Percentiles rank a stretch among this genome's conserved stretches.
phyloP scores from a whole-genome alignment of 2,888 invertebrate genomes.

The Caprella mutica region DNA sequence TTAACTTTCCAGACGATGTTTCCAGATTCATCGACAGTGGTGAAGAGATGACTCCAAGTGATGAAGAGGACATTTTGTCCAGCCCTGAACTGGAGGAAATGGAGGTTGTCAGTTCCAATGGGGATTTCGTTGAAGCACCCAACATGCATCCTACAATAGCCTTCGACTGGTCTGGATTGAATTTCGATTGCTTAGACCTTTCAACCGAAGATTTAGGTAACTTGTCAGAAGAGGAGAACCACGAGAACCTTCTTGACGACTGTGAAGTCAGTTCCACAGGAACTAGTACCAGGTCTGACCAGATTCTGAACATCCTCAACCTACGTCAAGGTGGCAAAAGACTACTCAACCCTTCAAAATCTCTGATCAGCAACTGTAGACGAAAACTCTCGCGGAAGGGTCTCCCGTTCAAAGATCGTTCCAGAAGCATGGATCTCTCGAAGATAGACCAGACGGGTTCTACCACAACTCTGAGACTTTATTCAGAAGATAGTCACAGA shows the following conservation, averaged over 20 bases:
- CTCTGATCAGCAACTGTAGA: constrained; percentile 2
- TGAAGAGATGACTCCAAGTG: no score
- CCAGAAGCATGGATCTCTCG: constrained; percentile 1
- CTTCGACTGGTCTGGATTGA: constrained; percentile 5
- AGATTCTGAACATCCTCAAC: not conserved
- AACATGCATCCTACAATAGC: no score
- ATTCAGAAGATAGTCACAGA: no score
- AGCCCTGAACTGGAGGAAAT: no score
- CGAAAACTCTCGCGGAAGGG: constrained; percentile 3
- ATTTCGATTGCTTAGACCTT: not conserved
- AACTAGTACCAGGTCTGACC: no score
- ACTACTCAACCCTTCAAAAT: not conserved
- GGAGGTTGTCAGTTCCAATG: no score
- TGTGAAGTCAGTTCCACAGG: not conserved
- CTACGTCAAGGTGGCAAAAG: not conserved
- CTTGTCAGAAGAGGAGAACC: not conserved
- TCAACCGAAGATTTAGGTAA: not conserved
- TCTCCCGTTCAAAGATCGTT: not conserved
- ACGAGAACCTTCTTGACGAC: not conserved
- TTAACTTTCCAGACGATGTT: no score
- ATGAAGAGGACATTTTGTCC: no score
- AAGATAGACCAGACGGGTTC: no score
- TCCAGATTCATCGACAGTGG: no score
- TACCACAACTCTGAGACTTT: no score
- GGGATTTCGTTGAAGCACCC: no score